Base-by-base conservation (phyloP, 1,140 invertebrate genomes). In the Nylanderia fulva region DNA sequence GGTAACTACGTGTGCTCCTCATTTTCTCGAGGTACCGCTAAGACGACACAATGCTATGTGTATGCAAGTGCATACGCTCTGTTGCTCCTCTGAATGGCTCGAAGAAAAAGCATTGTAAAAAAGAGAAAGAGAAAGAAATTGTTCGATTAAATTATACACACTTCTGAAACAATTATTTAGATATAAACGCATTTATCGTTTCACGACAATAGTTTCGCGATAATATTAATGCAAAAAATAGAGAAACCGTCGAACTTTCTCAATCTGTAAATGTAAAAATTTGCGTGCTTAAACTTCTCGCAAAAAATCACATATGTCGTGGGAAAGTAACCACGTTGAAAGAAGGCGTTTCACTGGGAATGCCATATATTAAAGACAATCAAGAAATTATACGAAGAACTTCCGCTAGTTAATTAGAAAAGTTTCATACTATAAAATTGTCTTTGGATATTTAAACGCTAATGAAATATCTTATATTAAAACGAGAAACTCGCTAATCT, bases 1-100 rank as follows among this genome's bases (percentile, higher is more conserved):
- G 66, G 77, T 82, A 82, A 82, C 64, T 72, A 82, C 66, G 77
- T 72, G 64, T 58, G 36, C 77, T 69, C 77, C 66, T 82, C 48
- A 82, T 71, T 72, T 82, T 82, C 77, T 72, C 66, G 2, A 71
- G 27, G 39, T 82, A 82, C 77, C 77, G 77, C 77, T 82, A 82
- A 82, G 77, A 82, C 24, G 52, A 80, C 48, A 84, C 72, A 84
- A 64, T 69, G 36, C 60, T 56, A 64, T 21, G 61, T 21, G 61
- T 24, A 13, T 36, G 60, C 61, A 60, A 56, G 48, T 82, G 69
- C 48, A 71, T 33, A 58, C 77, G 64, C 64, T 80, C 21, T 29
- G 48, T 6, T 69, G 24, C 52, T 33, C 36, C 36, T 72, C 13
- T 13, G 75, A 66, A 42, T 80, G n/a, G n/a, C 5, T 45, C 33